phyloP scores from a whole-genome alignment of 2,113 vertebrate species.

The Xiphophorus couchianus region DNA sequence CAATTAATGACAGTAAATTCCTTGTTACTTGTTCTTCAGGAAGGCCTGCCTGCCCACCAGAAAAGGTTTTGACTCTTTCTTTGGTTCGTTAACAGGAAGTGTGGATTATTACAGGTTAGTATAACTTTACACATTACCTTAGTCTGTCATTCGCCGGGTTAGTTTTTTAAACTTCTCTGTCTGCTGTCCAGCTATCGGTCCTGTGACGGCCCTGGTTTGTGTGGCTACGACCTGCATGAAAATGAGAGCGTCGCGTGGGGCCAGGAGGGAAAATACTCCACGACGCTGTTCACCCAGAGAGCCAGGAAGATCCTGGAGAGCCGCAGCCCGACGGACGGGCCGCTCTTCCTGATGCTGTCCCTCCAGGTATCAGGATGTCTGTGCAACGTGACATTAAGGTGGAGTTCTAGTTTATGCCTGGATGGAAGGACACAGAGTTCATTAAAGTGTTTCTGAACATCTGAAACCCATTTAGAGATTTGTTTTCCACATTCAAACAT shows the following conservation, averaged over 20 bases:
- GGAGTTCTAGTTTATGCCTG: no score
- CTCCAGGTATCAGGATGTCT: slow-evolving; percentile 80
- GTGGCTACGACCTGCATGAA: slow-evolving; percentile 92
- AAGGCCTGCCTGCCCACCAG: slow-evolving; percentile 92
- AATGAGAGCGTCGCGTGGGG: slow-evolving; percentile 91
- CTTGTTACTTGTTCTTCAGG: slow-evolving; percentile 74
- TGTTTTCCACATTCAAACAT: not conserved
- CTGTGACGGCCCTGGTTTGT: slow-evolving; percentile 88
- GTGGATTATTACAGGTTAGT: slow-evolving; percentile 91
- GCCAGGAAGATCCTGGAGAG: slow-evolving; percentile 89
- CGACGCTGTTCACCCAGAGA: slow-evolving; percentile 88
- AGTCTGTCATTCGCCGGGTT: no score
- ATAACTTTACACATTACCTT: not conserved
- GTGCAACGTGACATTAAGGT: no score
- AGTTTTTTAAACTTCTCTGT: not conserved
- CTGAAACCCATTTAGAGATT: not conserved
- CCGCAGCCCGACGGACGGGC: slow-evolving; percentile 82
- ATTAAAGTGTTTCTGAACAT: not conserved
- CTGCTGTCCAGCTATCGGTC: slow-evolving; percentile 82
- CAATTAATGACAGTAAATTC: no score
- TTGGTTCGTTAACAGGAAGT: slow-evolving; percentile 92
- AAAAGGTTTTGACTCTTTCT: slow-evolving; percentile 91
- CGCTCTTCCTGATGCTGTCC: slow-evolving; percentile 93
- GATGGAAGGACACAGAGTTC: not conserved
- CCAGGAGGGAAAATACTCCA: slow-evolving; percentile 91